Base-by-base conservation (phyloP, 2,113 vertebrate genomes). In the Furnarius figulus region DNA sequence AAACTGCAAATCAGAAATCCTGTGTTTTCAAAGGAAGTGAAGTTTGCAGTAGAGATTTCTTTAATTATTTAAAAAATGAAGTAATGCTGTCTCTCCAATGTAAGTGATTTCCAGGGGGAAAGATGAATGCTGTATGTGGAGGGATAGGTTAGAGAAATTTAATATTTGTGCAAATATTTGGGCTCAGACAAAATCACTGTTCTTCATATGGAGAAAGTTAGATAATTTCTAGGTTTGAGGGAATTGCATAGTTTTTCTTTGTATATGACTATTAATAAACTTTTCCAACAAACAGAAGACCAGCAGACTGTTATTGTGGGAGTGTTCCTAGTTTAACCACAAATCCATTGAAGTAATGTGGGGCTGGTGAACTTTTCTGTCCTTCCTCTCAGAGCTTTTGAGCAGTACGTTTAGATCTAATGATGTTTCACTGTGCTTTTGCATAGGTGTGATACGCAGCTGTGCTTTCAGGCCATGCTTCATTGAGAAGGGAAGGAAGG, bases 391-490 rank as follows among this genome's bases (percentile, higher is more conserved):
- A 4, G 15, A 70, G 37, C 55, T 80, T 65, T 73, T 35, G 44
- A 74, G 59, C 37, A 10, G 22, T 42, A 14, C 76, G 59, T 59
- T 80, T 62, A 44, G n/a, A 55, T n/a, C 17, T 39, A 33, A 50
- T 39, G 72, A 15, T 78, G 63, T 47, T 90, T 50, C 55, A 12
- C 20, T 59, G 50, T 80, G 59, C 67, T 86, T 46, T 81, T 73
- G 58, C 50, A 21, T 70, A 85, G 67, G 75, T 93, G n/a, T 53
- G 75, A 66, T 88, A 83, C 93, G 72, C 90, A 94, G 63, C 85
- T 86, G 79, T 68, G 44, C 20, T 83, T 87, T 87, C 75, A 73
- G 79, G 67, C 46, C 58, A 79, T 56, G 67, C 24, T 70, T 70
- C 35, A 8, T 76, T 62, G 72, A 73, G 14, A 50, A 62, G 75